Base-by-base conservation (phyloP, 2,888 invertebrate genomes). In the Drosophila fulvimacula region DNA sequence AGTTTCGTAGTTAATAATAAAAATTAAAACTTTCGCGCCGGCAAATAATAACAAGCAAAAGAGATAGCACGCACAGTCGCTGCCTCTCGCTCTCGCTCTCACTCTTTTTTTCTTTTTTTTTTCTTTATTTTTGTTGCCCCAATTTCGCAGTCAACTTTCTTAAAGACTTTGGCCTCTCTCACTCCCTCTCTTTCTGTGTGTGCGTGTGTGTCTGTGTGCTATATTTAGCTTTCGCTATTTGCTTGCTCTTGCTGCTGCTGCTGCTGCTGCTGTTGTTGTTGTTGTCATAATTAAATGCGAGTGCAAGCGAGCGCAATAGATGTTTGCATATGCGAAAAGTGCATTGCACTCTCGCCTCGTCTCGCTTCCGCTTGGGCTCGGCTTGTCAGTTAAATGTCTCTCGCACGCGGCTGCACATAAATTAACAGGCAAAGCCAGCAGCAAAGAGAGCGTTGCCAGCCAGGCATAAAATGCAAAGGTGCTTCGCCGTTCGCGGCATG, bases 1-100 rank as follows among this genome's bases (percentile, higher is more conserved):
- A 83, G 86, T 87, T 87, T 81, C 90, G 88, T 87, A 89, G 89
- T 87, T 89, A 87, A 87, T 87, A 87, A 87, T 89, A 87, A 87
- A 87, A 87, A 87, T 87, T 87, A 87, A 87, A 87, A 87, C 86
- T 87, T 87, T 87, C 81, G 86, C 89, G 89, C 86, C 89, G 80
- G 88, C 89, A 89, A 89, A 89, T 82, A 88, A 86, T 85, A 86
- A 89, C 88, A 87, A 77, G 73, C 27, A 67, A 82, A 76, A 74
- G 85, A 84, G 85, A 87, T 52, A 71, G 78, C 41, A 21, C 34
- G 32, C 51, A 36, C 42, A 27, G 13, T n/a, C 51, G 7, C 10
- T 27, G 32, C 7, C 41, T 21, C 44, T 49, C 60, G n/a, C 41
- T 27, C 44, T 10, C n/a, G 7, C 62, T 27, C 39, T 48, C 55